Evolutionary conservation across 1,140 invertebrate species (phyloP).

Genomic region (Diachasmimorpha longicaudata): DNA sequence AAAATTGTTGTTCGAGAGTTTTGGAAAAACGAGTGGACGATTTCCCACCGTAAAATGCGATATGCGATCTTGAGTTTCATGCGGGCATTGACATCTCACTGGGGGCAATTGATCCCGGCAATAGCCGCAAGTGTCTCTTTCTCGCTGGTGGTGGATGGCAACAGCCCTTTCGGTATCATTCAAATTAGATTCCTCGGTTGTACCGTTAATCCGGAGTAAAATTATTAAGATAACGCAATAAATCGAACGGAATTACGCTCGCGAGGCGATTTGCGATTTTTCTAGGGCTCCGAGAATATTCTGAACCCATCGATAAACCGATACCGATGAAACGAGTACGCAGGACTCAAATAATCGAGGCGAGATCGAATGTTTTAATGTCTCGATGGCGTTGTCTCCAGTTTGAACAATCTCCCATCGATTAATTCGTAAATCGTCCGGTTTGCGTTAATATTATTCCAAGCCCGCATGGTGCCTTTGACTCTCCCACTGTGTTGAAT

Average conservation of each 20-base stretch:
- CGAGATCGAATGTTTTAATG: too few relatives aligned
- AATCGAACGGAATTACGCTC: too few relatives aligned
- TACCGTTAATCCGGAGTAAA: conserved; percentile 37
- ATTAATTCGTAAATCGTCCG: conserved; percentile 27
- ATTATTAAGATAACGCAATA: too few relatives aligned
- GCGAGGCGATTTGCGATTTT: too few relatives aligned
- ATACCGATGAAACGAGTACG: too few relatives aligned
- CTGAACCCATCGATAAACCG: too few relatives aligned
- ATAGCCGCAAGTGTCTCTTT: not conserved
- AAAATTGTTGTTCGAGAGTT: not conserved
- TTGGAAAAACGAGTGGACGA: not conserved
- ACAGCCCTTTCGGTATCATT: conserved; percentile 34
- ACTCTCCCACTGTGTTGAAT: not conserved
- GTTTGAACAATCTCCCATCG: conserved; percentile 29
- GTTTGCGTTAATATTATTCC: conserved; percentile 48
- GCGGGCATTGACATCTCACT: conserved; percentile 4
- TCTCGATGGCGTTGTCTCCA: too few relatives aligned
- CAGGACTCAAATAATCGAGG: too few relatives aligned
- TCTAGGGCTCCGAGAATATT: too few relatives aligned
- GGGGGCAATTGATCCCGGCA: conserved; percentile 9
- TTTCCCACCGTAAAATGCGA: not conserved
- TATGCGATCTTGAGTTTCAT: not conserved
- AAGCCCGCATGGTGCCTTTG: conserved; percentile 37
- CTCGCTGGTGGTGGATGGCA: not conserved
- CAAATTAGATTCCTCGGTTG: conserved; percentile 37